Evolutionary conservation across 1,140 invertebrate genomes (phyloP), one percentile per base, ranked within the genome.

Genomic region (Drosophila lini): DNA sequence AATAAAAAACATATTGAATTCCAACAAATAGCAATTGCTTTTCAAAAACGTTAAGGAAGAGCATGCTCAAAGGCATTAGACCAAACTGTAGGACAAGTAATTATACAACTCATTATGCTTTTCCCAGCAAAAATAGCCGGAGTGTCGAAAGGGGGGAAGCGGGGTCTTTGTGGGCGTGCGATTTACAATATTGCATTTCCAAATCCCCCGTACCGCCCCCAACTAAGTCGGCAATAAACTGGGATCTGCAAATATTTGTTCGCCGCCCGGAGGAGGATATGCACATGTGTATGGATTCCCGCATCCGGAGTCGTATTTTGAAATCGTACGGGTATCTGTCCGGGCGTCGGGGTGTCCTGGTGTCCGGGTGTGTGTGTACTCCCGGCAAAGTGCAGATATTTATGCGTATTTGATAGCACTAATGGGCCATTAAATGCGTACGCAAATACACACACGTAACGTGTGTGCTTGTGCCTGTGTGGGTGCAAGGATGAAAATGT

Each of bases 361-460:
- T 57, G 53, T 52, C 5, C 11, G 32, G 60, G 16, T 52, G 56
- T 62, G 34, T 50, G 32, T 67, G 60, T 81, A 79, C 69, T 85
- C 65, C 76, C 69, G 71, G 76, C 75, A 77, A 71, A 89, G 81
- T 89, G 85, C 85, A 89, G 80, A 89, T 84, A 89, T 89, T 90
- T 89, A 89, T 89, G 85, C 78, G 85, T 90, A 90, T 89, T 89
- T 89, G 84, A 89, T 89, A 89, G 84, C 84, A 89, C 85, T 90
- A 89, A 89, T 89, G 84, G 84, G 42, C 84, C 81, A 89, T 89
- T 89, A 89, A 88, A 89, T 88, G 84, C 80, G 85, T 78, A 84
- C 85, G 69, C 85, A 89, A 88, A 88, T 90, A 84, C 81, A 84
- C 84, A 84, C 74, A 83, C 84, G 48, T 61, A 50, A 57, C 48